Evolutionary conservation across 1,140 invertebrate genomes (phyloP).

Genomic region (Drosophila nasuta): DNA sequence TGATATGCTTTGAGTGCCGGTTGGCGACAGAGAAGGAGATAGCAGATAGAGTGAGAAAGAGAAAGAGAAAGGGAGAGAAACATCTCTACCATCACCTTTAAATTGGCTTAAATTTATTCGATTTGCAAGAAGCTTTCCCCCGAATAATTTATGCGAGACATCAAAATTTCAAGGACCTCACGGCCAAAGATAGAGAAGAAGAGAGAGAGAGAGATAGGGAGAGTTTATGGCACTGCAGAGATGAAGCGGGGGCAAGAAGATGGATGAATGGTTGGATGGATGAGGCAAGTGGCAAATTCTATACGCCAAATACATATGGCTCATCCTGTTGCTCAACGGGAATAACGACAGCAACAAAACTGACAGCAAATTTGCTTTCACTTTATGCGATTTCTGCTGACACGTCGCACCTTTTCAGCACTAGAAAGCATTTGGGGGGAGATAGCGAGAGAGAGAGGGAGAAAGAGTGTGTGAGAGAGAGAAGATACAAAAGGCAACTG

Average conservation of each 20-base stretch:
- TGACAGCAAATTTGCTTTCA: slow-evolving; percentile 50
- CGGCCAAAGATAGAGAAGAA: not conserved
- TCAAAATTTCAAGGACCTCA: slow-evolving; percentile 42
- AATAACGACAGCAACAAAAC: slow-evolving; percentile 20
- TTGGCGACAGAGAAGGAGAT: not conserved
- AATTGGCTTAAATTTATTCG: slow-evolving; percentile 61
- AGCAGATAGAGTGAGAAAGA: not conserved
- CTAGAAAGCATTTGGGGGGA: not conserved
- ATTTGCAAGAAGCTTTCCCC: slow-evolving; percentile 42
- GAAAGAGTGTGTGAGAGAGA: not conserved
- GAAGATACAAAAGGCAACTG: slow-evolving; percentile 30
- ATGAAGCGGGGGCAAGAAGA: not conserved
- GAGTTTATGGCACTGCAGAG: not conserved
- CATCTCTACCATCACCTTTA: slow-evolving; percentile 20
- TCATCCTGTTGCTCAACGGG: slow-evolving; percentile 48
- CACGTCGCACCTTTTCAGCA: slow-evolving; percentile 47
- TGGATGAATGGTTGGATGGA: not conserved
- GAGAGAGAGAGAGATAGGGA: too few relatives aligned
- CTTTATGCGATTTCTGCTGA: slow-evolving; percentile 57
- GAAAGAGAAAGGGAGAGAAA: not conserved
- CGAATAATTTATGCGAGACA: slow-evolving; percentile 53
- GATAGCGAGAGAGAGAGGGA: not conserved
- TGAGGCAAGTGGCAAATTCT: slow-evolving; percentile 39
- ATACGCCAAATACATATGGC: slow-evolving; percentile 19
- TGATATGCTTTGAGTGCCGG: slow-evolving; percentile 43